phyloP scores from a whole-genome alignment of 2,797 vertebrate species.

The Propithecus deckenii region DNA sequence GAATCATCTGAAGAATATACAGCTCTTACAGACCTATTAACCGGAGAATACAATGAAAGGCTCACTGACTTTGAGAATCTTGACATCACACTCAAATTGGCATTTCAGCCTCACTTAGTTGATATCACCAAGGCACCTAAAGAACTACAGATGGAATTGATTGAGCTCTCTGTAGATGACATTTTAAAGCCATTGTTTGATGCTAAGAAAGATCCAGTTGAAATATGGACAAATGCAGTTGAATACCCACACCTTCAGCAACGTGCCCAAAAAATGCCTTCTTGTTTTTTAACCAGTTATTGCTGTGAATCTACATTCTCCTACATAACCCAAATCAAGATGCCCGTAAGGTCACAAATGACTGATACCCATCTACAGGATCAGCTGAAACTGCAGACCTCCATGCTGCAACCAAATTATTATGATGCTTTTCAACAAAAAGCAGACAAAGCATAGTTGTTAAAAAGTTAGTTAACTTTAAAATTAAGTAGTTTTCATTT shows the following conservation, averaged over 20 bases:
- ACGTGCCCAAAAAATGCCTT: not conserved
- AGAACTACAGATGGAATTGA: not conserved
- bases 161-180: not conserved
- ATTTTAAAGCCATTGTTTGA: not conserved
- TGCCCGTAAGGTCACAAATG: not conserved
- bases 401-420: not conserved
- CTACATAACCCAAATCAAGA: not conserved
- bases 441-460: not conserved
- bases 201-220: not conserved
- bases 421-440: not conserved
- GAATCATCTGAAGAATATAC: not conserved
- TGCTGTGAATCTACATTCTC: not conserved
- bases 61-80: not conserved
- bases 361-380: not conserved
- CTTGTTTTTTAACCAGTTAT: not conserved
- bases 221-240: not conserved
- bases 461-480: not conserved
- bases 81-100: not conserved
- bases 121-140: not conserved
- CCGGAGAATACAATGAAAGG: not conserved
- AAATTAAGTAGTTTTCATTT: not conserved
- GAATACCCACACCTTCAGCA: not conserved
- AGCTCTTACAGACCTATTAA: not conserved
- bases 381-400: not conserved
- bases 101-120: not conserved